These are phyloP conservation scores for Orestias chungarensis DNA, from an alignment of 2,797 vertebrate species.

Conservation along the genomic window DNA sequence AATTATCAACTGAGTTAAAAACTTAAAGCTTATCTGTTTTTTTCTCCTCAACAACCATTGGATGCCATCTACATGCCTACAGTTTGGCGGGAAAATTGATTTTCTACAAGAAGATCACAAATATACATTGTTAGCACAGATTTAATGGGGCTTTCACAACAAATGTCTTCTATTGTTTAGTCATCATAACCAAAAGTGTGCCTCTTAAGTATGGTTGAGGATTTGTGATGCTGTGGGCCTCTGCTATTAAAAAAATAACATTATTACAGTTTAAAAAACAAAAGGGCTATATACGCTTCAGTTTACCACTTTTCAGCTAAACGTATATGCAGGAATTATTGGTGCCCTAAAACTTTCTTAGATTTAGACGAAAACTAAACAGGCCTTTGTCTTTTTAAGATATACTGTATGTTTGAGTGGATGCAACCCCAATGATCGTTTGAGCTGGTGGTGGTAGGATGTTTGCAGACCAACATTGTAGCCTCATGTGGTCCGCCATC, in stretches of 20 bases:
- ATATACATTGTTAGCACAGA: background rate
- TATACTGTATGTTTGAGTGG: constrained; percentile 30
- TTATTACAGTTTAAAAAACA: background rate
- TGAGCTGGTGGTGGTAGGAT: constrained; percentile 51
- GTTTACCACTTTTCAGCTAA: background rate
- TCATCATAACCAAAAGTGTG: background rate
- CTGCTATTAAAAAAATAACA: background rate
- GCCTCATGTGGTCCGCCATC: constrained; percentile 71
- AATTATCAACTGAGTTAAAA: no score
- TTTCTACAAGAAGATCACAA: background rate
- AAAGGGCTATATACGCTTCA: no score
- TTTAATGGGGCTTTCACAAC: background rate
- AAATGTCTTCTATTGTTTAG: background rate
- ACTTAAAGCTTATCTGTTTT: no score
- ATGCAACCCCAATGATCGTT: constrained; percentile 38
- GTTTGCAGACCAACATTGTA: constrained; percentile 65
- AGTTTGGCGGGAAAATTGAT: background rate
- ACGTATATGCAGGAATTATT: constrained; percentile 36
- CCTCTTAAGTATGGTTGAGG: background rate
- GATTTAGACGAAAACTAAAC: constrained; percentile 49
- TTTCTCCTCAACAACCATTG: background rate
- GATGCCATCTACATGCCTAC: background rate
- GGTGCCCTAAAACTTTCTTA: constrained; percentile 32
- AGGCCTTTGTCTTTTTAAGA: constrained; percentile 39
- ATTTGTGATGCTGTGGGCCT: background rate